Evolutionary conservation across 2,888 invertebrate species (phyloP).

Genomic region (Sepiola atlantica): DNA sequence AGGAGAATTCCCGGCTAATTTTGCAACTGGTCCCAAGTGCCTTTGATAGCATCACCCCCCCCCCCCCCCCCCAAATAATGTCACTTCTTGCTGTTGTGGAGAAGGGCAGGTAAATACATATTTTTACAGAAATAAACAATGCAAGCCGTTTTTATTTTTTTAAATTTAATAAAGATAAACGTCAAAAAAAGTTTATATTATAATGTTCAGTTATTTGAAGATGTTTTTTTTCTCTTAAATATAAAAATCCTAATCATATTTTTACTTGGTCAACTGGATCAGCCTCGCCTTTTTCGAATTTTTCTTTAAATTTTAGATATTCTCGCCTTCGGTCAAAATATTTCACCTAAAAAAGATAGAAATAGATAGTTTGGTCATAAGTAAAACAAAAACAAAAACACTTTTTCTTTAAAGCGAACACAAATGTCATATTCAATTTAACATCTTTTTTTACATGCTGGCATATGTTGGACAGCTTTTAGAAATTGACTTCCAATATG

Average conservation of each 20-base stretch:
- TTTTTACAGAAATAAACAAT: background rate
- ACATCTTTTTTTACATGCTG: no score
- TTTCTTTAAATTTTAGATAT: constrained; percentile 90
- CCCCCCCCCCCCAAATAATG: no score
- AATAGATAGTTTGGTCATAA: background rate
- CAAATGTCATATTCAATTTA: background rate
- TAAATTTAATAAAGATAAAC: background rate
- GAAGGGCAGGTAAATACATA: no score
- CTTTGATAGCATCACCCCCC: no score
- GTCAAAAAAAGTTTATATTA: background rate
- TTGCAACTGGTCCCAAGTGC: no score
- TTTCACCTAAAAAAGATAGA: constrained; percentile 81
- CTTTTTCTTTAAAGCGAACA: background rate
- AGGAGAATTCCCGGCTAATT: no score
- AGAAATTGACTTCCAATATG: no score
- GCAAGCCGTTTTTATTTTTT: background rate
- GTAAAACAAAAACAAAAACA: background rate
- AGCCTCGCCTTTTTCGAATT: constrained; percentile 88
- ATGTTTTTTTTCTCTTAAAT: background rate
- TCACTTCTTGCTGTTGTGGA: no score
- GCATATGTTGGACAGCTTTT: no score
- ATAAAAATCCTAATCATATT: background rate
- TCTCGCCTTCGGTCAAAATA: constrained; percentile 94
- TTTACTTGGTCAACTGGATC: constrained; percentile 81
- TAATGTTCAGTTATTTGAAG: background rate